A percentile compares a stretch with the other conserved stretches of the same genome.
Evolutionary conservation across 2,113 vertebrate species (phyloP).

Genomic region (Periophthalmodon schlosseri): DNA sequence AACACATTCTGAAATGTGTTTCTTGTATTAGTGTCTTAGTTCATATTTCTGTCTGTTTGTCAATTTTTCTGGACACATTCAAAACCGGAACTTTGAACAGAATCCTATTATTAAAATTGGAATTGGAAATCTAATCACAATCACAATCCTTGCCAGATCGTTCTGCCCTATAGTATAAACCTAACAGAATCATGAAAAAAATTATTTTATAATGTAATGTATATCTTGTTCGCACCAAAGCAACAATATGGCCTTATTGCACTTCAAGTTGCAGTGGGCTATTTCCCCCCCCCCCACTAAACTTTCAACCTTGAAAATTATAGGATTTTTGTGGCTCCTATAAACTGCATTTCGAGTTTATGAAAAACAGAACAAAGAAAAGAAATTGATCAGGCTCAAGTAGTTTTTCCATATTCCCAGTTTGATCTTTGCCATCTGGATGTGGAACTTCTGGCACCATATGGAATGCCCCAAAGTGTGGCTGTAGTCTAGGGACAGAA

Average conservation of each 20-base stretch:
- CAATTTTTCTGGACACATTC: too few relatives aligned
- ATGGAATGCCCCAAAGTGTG: conserved; percentile 56
- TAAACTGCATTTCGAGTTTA: conserved; percentile 28
- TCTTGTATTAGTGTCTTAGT: too few relatives aligned
- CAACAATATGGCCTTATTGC: background rate
- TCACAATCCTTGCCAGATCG: too few relatives aligned
- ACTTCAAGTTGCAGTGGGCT: background rate
- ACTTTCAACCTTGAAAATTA: conserved; percentile 25
- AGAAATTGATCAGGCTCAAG: conserved; percentile 47
- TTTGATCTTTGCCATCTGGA: conserved; percentile 71
- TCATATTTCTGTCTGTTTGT: too few relatives aligned
- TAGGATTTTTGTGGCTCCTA: conserved; percentile 26
- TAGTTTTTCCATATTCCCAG: conserved; percentile 54
- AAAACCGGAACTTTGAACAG: too few relatives aligned
- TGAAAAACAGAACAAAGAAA: background rate
- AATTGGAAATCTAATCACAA: too few relatives aligned
- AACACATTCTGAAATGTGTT: too few relatives aligned
- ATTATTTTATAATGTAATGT: too few relatives aligned
- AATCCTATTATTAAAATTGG: too few relatives aligned
- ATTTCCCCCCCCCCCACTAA: background rate
- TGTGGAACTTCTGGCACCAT: conserved; percentile 52
- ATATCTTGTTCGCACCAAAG: background rate
- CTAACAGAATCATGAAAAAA: background rate
- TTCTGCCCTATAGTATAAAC: too few relatives aligned
- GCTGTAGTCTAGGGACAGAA: conserved; percentile 54